Evolutionary conservation across 2,113 vertebrate species (phyloP).

Genomic region (zebrafish (Danio rerio)): DNA sequence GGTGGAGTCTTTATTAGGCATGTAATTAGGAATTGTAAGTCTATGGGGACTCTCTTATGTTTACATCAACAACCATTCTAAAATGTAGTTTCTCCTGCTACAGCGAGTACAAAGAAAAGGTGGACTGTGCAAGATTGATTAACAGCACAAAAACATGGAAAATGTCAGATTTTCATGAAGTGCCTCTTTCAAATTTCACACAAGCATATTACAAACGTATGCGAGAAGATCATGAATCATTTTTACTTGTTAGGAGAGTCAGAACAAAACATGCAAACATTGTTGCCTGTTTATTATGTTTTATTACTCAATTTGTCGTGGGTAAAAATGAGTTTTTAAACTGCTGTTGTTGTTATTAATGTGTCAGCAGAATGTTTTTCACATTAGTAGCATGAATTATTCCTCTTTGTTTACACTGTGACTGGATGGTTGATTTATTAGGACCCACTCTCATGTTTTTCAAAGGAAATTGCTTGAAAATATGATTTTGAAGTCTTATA

Average conservation of each 20-base stretch:
- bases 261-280: slow-evolving; percentile 18
- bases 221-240: slow-evolving; percentile 5
- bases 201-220: background rate
- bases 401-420: background rate
- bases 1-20: too few relatives aligned
- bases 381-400: slow-evolving; percentile 2
- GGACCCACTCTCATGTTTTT: background rate
- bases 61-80: too few relatives aligned
- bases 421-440: background rate
- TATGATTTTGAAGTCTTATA: background rate
- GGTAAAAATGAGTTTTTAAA: slow-evolving; percentile 6
- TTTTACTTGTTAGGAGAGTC: slow-evolving; percentile 6
- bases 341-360: background rate
- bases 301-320: slow-evolving; percentile 11
- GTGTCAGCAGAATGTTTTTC: background rate
- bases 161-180: too few relatives aligned
- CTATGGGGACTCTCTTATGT: too few relatives aligned
- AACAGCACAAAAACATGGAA: too few relatives aligned
- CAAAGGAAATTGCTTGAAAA: background rate
- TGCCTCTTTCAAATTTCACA: background rate
- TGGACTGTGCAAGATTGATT: too few relatives aligned
- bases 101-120: too few relatives aligned
- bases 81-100: too few relatives aligned
- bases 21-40: too few relatives aligned
- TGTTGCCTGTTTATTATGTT: slow-evolving; percentile 25